Conservation (phyloP, 2,113 vertebrate species). For the Mugil cephalus region DNA sequence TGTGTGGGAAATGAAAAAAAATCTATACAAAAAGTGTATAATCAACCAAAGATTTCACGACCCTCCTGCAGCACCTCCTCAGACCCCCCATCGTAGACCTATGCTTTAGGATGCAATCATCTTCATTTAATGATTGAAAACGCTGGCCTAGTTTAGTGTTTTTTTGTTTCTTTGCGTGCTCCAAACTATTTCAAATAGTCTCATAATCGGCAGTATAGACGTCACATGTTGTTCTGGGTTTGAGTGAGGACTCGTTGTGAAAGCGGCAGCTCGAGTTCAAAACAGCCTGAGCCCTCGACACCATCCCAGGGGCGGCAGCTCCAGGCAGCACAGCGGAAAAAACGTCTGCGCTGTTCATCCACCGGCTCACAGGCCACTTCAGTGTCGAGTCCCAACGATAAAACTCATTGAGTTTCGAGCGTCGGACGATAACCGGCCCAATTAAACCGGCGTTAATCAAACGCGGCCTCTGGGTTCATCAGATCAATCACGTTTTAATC, state of each 20-base stretch:
- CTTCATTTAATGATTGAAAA: too few species aligned
- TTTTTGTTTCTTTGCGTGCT: too few species aligned
- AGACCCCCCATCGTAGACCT: too few species aligned
- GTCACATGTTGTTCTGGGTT: background rate
- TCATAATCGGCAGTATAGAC: background rate
- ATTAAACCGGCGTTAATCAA: background rate
- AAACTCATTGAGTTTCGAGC: conserved; percentile 12
- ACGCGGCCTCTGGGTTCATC: background rate
- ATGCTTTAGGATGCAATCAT: too few species aligned
- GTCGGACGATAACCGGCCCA: background rate
- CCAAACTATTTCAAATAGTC: background rate
- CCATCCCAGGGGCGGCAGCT: background rate
- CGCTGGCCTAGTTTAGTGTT: too few species aligned
- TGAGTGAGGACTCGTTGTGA: background rate
- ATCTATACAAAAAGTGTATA: too few species aligned
- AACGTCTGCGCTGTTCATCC: background rate
- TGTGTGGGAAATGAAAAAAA: too few species aligned
- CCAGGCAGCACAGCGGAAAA: background rate
- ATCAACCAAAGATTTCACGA: too few species aligned
- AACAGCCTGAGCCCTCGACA: background rate
- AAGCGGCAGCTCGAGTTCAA: background rate
- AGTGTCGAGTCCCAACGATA: background rate
- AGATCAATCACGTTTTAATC: background rate
- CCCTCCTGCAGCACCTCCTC: too few species aligned
- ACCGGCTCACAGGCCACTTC: background rate